These are phyloP conservation scores for Eupeodes latifasciatus DNA, from an alignment of 2,888 invertebrate genomes.

Conservation along the genomic window DNA sequence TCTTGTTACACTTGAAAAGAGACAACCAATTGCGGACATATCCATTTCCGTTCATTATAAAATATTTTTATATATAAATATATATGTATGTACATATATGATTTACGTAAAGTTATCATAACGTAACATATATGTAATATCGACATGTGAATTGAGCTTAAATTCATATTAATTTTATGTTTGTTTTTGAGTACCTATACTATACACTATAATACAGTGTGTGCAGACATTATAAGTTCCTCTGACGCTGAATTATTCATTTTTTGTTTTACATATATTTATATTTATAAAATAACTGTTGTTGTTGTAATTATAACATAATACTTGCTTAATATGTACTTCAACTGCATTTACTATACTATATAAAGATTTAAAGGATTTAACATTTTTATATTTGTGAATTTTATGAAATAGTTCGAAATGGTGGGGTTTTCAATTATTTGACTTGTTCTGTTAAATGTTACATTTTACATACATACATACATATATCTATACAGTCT, in stretches of 20 bases:
- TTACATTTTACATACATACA: not conserved
- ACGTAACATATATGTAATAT: no score
- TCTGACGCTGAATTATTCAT: not conserved
- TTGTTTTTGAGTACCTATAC: not conserved
- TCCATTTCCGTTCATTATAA: not conserved
- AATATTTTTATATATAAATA: not conserved
- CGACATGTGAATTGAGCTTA: not conserved
- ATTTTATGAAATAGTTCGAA: not conserved
- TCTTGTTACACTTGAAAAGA: constrained; percentile 38
- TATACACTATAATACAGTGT: no score
- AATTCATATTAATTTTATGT: constrained; percentile 16
- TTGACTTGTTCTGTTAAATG: constrained; percentile 14
- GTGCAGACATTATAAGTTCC: not conserved
- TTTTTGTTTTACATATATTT: not conserved
- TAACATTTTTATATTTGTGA: not conserved
- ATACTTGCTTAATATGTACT: not conserved
- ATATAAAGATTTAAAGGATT: not conserved
- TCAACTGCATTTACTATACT: not conserved
- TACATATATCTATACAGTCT: no score
- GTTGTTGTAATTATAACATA: constrained; percentile 16
- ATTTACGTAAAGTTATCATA: not conserved
- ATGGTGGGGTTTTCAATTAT: not conserved
- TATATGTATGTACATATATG: not conserved
- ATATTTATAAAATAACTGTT: not conserved
- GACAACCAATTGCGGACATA: constrained; percentile 28